Base-by-base conservation (phyloP, 2,888 invertebrate species). In the Drosophila koepferae region DNA sequence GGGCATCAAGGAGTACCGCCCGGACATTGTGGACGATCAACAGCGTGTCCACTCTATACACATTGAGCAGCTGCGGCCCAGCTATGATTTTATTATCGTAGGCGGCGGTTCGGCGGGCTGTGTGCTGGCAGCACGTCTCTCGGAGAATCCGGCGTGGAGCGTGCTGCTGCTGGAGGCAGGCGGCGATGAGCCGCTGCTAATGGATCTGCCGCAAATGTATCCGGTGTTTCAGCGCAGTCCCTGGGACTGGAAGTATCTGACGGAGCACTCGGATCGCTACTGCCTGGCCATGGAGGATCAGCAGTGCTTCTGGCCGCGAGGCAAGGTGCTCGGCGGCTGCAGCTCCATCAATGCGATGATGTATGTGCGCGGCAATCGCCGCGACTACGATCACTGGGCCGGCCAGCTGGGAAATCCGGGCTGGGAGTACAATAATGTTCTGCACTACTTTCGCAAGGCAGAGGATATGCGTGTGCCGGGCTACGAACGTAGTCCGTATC, bases 321-420 rank as follows among this genome's bases (percentile, higher is more conserved):
- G 96, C 0, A 96, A 96, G 93, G 96, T 96, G 8, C 93, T 97
- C 23, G 96, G 96, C 28, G 98, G 98, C 0, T 96, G 96, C 16
- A 97, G 97, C 86, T 96, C 96, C 1, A 93, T 98, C 3, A 98
- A 98, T 91, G 98, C 97, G 20, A 98, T 98, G 98, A 94, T 97
- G 68, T 98, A 98, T 88, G 94, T 98, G 0, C 94, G 98, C 62
- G 98, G 98, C 0, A 97, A 98, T 90, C 95, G 94, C 59, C 94
- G 93, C 3, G 98, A 98, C 91, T 98, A 97, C 91, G 97, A 98
- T 87, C 93, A 94, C n/a, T 98, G 98, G 98, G 96, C 95, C 5
- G 51, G 51, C 23, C 92, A 91, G 14, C 91, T 96, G 89, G 98
- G 98, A 0, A 96, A 94, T 73, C 71, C 86, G 0, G 98, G 96